Conservation (phyloP, 2,113 vertebrate genomes). For the Arvicanthis niloticus region DNA sequence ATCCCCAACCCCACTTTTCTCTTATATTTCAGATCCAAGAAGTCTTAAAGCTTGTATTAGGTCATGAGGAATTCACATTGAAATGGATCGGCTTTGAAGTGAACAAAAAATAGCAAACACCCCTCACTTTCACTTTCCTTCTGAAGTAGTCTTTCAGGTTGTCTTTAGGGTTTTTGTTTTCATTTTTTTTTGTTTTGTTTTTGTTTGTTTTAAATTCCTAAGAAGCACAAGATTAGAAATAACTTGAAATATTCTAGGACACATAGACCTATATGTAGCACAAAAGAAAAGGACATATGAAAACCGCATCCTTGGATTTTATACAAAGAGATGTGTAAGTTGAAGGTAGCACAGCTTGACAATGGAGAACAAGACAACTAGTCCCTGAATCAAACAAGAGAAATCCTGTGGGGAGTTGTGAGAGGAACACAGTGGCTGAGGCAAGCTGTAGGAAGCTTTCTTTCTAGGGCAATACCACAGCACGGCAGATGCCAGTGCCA, state of each 20-base stretch:
- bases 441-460: neutral
- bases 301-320: neutral
- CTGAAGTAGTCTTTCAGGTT: neutral
- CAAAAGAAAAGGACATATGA: neutral
- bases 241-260: neutral
- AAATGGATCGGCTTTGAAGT: slow-evolving; percentile 65
- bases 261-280: neutral
- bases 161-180: neutral
- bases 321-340: neutral
- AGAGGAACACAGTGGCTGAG: neutral
- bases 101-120: neutral
- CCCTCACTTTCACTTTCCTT: neutral
- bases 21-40: slow-evolving; percentile 78
- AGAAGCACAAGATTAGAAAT: neutral
- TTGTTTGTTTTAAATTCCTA: neutral
- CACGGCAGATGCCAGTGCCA: neutral
- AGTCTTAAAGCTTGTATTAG: slow-evolving; percentile 64
- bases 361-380: neutral
- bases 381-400: neutral
- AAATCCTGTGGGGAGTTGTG: neutral
- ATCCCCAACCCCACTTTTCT: neutral
- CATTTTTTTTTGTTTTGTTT: neutral
- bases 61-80: slow-evolving; percentile 57
- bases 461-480: neutral
- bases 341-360: neutral